Evolutionary conservation across 2,797 vertebrate genomes (phyloP).

Genomic region (Taenioides sp.): DNA sequence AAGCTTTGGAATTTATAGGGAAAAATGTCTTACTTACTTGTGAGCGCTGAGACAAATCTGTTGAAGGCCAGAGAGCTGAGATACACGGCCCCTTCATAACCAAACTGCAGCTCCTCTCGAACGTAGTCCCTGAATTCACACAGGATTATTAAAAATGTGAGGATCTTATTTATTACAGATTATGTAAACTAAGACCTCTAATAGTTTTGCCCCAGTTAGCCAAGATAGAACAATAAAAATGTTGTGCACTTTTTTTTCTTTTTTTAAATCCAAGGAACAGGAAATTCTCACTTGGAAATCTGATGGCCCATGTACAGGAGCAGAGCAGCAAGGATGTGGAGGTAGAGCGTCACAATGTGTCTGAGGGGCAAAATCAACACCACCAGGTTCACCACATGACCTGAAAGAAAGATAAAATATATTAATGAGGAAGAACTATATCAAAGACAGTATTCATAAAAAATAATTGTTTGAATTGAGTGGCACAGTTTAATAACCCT

Average conservation of each 20-base stretch:
- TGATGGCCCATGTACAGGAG: conserved; percentile 84
- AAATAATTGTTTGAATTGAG: neutral
- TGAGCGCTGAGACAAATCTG: conserved; percentile 78
- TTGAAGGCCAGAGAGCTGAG: conserved; percentile 73
- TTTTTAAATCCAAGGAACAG: neutral
- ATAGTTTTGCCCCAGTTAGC: neutral
- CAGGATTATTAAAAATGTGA: neutral
- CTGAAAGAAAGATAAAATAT: conserved; percentile 58
- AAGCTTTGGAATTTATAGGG: neutral
- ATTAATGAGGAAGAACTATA: neutral
- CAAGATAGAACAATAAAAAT: neutral
- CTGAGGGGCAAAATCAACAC: conserved; percentile 81
- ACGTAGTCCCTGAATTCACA: conserved; percentile 78
- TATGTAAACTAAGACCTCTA: neutral
- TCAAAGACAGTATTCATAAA: neutral
- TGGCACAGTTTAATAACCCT: neutral
- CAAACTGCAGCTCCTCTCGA: conserved; percentile 71
- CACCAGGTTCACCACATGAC: conserved; percentile 81
- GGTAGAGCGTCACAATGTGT: conserved; percentile 84
- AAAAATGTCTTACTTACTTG: conserved; percentile 68
- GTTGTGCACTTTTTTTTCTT: neutral
- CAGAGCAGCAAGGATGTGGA: conserved; percentile 79
- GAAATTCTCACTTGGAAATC: conserved; percentile 80
- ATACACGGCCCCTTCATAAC: conserved; percentile 74
- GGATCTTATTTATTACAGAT: neutral